These are phyloP conservation scores for Capitulum mitella DNA, from an alignment of 2,888 invertebrate species.

Conservation along the genomic window DNA sequence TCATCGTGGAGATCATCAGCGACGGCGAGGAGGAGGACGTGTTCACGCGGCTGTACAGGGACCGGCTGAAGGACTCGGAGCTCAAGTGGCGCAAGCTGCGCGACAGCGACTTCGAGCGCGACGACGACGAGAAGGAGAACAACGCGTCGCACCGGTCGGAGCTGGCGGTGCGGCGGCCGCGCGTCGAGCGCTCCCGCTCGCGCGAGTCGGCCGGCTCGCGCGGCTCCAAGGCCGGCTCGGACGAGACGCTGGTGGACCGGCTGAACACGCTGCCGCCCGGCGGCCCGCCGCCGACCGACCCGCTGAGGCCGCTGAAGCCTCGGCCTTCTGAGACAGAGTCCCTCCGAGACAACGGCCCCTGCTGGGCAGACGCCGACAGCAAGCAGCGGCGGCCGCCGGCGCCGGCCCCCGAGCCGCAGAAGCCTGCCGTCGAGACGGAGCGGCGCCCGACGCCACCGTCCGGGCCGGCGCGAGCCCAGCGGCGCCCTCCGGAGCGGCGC, in stretches of 20 bases:
- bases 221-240: neutral
- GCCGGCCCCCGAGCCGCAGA: too few species aligned
- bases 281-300: too few species aligned
- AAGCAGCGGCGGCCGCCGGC: too few species aligned
- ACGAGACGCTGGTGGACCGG: neutral
- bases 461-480: too few species aligned
- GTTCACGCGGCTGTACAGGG: neutral
- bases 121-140: neutral
- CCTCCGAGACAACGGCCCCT: too few species aligned
- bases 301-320: too few species aligned
- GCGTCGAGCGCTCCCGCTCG: neutral
- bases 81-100: neutral
- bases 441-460: too few species aligned
- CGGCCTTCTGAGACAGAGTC: too few species aligned
- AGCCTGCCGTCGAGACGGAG: too few species aligned
- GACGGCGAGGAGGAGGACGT: neutral
- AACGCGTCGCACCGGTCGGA: neutral
- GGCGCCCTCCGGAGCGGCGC: too few species aligned
- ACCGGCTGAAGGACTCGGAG: neutral
- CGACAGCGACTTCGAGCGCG: neutral
- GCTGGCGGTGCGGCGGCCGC: neutral
- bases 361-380: too few species aligned
- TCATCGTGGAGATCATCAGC: neutral
- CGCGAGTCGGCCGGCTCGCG: neutral
- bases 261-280: neutral